phyloP scores from a whole-genome alignment of 2,113 vertebrate species.

The Labeo catla region DNA sequence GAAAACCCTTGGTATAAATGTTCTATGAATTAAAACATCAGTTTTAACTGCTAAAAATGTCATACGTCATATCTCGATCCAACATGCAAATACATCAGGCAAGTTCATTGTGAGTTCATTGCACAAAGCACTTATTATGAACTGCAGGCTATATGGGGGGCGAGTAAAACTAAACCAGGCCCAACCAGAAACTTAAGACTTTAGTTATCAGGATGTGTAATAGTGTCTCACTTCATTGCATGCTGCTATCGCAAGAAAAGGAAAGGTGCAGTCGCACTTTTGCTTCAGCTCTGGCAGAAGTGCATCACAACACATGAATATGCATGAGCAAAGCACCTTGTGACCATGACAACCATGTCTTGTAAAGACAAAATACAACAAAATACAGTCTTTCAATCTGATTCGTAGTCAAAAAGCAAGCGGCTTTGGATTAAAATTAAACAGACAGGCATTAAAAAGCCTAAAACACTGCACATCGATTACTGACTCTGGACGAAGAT shows the following conservation, averaged over 20 bases:
- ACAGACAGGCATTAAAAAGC: neutral
- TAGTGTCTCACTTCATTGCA: constrained; percentile 20
- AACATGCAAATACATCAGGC: constrained; percentile 16
- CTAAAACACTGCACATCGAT: neutral
- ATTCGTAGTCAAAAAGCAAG: neutral
- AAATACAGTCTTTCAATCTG: neutral
- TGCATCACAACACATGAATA: constrained; percentile 39
- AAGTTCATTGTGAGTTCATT: constrained; percentile 12
- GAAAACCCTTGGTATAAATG: neutral
- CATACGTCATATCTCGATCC: neutral
- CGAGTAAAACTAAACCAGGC: constrained; percentile 3
- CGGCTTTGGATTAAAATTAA: neutral
- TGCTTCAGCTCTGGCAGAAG: constrained; percentile 22
- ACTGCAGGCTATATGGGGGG: neutral
- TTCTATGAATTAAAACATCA: neutral
- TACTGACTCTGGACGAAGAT: neutral
- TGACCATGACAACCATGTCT: constrained; percentile 38
- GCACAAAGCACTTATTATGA: constrained; percentile 7
- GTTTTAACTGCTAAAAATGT: neutral
- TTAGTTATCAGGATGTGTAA: constrained; percentile 17
- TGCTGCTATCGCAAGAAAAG: constrained; percentile 33
- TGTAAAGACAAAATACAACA: constrained; percentile 15
- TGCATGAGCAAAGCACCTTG: constrained; percentile 29
- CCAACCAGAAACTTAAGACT: neutral
- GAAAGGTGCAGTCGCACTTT: constrained; percentile 44